A percentile compares a stretch with the other conserved stretches of the same genome.
Conservation (phyloP, 2,797 vertebrate genomes). For the Thaleichthys pacificus region DNA sequence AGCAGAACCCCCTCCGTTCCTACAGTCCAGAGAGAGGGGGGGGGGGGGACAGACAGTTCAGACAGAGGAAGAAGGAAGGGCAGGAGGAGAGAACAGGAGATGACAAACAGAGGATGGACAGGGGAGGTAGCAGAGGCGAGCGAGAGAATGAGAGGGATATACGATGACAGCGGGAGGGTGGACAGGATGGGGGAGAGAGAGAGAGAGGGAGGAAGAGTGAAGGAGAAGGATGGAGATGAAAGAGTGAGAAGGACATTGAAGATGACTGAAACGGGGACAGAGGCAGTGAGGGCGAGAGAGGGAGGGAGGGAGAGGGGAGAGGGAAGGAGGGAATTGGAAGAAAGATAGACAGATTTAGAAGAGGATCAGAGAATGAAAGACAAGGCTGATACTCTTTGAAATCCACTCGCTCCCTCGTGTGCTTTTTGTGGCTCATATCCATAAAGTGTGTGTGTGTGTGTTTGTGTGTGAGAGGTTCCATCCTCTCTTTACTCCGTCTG, state of each 20-base stretch:
- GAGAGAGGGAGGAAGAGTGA: background rate
- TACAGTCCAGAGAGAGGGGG: conserved; percentile 50
- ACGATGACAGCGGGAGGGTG: background rate
- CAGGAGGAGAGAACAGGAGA: background rate
- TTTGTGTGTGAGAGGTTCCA: conserved; percentile 51
- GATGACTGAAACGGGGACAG: conserved; percentile 37
- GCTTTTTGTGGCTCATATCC: conserved; percentile 62
- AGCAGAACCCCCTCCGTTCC: conserved; percentile 56
- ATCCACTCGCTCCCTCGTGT: conserved; percentile 41
- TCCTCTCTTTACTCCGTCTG: conserved; percentile 66
- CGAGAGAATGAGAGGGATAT: no score
- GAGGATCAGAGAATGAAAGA: background rate
- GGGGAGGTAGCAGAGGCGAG: background rate
- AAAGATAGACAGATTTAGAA: conserved; percentile 3
- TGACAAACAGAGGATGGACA: background rate
- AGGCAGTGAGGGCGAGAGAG: conserved; percentile 19
- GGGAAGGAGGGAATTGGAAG: background rate
- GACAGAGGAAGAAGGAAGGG: background rate
- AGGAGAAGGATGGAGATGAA: background rate
- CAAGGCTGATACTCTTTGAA: conserved; percentile 29
- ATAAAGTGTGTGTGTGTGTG: conserved; percentile 23
- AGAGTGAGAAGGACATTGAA: background rate
- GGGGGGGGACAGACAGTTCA: background rate
- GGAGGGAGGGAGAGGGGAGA: background rate
- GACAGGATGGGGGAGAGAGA: background rate